Conservation (phyloP, 2,113 vertebrate species). For the Eubucco bourcierii region DNA sequence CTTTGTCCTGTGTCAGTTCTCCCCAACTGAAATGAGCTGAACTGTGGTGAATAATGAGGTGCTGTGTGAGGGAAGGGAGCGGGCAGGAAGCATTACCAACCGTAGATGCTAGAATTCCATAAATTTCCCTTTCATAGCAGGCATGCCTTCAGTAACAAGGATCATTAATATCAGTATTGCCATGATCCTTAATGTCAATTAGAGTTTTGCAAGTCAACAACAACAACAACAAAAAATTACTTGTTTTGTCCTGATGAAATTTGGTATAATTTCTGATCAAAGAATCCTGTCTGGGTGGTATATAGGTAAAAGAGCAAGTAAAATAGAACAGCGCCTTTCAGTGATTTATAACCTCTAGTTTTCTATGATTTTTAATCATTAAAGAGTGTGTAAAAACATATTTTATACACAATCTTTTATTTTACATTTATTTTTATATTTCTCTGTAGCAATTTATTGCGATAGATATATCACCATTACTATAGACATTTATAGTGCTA, state of each 20-base stretch:
- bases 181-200: conserved; percentile 50
- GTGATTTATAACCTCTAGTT: conserved; percentile 74
- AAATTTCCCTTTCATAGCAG: not conserved
- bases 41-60: not conserved
- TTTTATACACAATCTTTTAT: conserved; percentile 84
- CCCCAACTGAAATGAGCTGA: not conserved
- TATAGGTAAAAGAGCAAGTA: conserved; percentile 15
- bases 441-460: conserved; percentile 79
- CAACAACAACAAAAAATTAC: conserved; percentile 21
- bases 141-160: not conserved
- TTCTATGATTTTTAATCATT: conserved; percentile 81
- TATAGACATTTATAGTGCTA: conserved; percentile 81
- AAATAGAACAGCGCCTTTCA: conserved; percentile 10
- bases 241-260: conserved; percentile 51
- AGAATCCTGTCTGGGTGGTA: not conserved
- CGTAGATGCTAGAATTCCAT: not conserved
- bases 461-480: conserved; percentile 80
- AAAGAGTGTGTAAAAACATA: conserved; percentile 82
- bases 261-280: conserved; percentile 32
- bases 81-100: not conserved
- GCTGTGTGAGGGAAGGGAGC: not conserved
- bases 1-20: not conserved
- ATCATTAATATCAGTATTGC: not conserved
- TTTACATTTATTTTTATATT: conserved; percentile 85
- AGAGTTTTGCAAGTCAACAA: conserved; percentile 55